A percentile compares a stretch with the other conserved stretches of the same genome.
Conservation (phyloP, 2,888 invertebrate genomes). For the Phortica magna region DNA sequence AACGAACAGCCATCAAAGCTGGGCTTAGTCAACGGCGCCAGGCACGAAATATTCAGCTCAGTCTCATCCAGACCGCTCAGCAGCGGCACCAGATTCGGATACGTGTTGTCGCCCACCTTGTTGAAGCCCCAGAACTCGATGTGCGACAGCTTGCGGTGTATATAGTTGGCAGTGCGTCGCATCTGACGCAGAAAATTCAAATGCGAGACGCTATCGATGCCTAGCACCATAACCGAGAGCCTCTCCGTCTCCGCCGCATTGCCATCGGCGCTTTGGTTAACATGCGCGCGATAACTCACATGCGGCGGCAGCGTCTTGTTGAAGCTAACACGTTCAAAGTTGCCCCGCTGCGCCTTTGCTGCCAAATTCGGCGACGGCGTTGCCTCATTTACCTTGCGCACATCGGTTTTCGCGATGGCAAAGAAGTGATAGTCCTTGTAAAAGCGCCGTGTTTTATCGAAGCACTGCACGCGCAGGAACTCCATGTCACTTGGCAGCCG, state of each 20-base stretch:
- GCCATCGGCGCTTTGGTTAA: neutral
- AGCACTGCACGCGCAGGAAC: constrained; percentile 85
- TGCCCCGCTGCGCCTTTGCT: neutral
- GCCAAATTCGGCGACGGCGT: neutral
- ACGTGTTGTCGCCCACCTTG: constrained; percentile 96
- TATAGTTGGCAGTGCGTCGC: constrained; percentile 83
- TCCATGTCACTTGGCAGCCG: constrained; percentile 78
- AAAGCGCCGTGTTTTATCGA: constrained; percentile 77
- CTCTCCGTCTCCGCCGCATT: constrained; percentile 37
- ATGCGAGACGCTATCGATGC: constrained; percentile 91
- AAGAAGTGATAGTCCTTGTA: constrained; percentile 84
- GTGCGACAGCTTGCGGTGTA: constrained; percentile 78
- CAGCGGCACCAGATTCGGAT: constrained; percentile 91
- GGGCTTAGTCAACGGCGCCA: constrained; percentile 79
- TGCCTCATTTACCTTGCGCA: neutral
- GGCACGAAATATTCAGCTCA: constrained; percentile 83
- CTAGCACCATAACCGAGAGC: constrained; percentile 87
- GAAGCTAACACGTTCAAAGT: constrained; percentile 38
- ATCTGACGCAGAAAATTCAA: constrained; percentile 91
- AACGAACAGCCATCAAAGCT: constrained; percentile 89
- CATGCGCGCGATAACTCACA: neutral
- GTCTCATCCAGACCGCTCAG: constrained; percentile 85
- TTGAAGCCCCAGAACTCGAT: constrained; percentile 92
- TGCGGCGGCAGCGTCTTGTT: constrained; percentile 33
- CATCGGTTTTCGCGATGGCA: constrained; percentile 71